Base-by-base conservation (phyloP, 2,888 invertebrate species). In the Thera obeliscata region DNA sequence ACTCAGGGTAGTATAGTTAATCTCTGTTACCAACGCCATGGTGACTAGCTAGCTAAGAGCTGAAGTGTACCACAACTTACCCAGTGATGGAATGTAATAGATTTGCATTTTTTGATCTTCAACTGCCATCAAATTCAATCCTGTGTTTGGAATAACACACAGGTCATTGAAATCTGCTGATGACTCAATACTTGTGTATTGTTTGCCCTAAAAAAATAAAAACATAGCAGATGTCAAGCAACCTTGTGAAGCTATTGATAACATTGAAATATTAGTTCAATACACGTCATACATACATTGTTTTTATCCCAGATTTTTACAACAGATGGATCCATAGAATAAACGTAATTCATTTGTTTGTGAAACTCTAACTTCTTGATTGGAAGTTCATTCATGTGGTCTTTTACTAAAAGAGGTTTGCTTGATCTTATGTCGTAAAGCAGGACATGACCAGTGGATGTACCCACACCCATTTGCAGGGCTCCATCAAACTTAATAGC, bases 61-160 rank as follows among this genome's bases (percentile, higher is more conserved):
- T 49, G 8, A 33, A 50, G 8, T 33, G 33, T 52, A 52, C 2
- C 55, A 56, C 8, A 11, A 60, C 68, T 57, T 64, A 79, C 96
- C 96, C 86, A 96, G 92, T 77, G 96, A 96, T 60, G 99, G 99
- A 73, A 99, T 96, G 83, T 98, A 99, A 89, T 98, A 99, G 0
- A 98, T 96, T 81, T 97, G 96, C 94, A 99, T 98, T 94, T 99
- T 99, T 43, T 96, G 96, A 78, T 96, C 96, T 94, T 99, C 99
- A 84, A 98, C 98, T 0, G 99, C 99, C 86, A 99, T 95, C 89
- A 99, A 98, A 77, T 99, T 93, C 87, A 99, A 95, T 61, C 98
- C 99, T 36, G 98, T 96, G 66, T 97, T 95, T 35, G 98, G 98
- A 74, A 98, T 96, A n/a, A 97, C 94, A 87, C 98, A 98, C 58